Evolutionary conservation across 2,113 vertebrate genomes (phyloP).

Genomic region (Cyanoliseus patagonus): DNA sequence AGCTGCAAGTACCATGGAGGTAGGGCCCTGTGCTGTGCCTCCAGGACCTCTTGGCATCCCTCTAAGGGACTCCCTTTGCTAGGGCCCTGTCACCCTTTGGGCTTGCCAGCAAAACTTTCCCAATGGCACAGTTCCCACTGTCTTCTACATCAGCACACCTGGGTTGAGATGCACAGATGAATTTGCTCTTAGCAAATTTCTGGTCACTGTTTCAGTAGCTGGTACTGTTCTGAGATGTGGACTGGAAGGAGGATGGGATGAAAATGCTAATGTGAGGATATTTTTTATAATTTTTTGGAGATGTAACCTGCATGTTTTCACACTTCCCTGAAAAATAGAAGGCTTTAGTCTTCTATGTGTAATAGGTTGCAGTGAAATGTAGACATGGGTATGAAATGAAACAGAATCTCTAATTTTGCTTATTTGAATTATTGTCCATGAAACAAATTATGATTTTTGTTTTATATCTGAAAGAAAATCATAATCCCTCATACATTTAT

Average conservation of each 20-base stretch:
- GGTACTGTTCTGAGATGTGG: neutral
- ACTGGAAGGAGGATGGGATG: neutral
- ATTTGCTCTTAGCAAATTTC: neutral
- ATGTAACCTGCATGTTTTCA: neutral
- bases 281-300: accelerated
- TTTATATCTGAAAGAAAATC: neutral
- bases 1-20: neutral
- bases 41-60: neutral
- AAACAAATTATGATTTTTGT: neutral
- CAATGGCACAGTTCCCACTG: neutral
- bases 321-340: neutral
- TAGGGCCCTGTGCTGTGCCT: neutral
- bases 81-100: neutral
- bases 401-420: neutral
- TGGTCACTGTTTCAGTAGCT: neutral
- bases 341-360: neutral
- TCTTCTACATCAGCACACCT: neutral
- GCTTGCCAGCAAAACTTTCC: neutral
- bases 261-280: neutral
- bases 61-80: neutral
- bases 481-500: neutral
- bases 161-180: neutral
- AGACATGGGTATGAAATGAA: neutral
- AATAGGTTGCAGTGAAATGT: neutral
- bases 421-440: neutral